These are phyloP conservation scores for Idaea straminata DNA, from an alignment of 2,888 invertebrate species.

Conservation along the genomic window DNA sequence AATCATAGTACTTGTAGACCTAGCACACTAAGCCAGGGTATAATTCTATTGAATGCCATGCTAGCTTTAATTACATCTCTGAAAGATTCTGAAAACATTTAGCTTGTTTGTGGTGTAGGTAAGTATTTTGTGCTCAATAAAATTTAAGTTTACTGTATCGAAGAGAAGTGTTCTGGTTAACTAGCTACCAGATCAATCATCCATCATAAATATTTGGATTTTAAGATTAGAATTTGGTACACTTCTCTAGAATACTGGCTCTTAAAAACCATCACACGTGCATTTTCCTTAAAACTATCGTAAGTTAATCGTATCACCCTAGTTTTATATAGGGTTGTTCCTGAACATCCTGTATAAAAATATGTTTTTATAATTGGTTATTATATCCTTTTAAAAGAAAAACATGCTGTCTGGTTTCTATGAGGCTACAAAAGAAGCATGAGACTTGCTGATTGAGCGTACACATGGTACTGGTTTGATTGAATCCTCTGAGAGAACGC, in stretches of 20 bases:
- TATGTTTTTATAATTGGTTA: neutral
- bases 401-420: neutral
- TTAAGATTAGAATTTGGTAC: neutral
- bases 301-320: neutral
- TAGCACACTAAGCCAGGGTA: neutral
- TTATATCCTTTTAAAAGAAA: neutral
- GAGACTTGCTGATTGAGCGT: neutral
- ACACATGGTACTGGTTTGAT: neutral
- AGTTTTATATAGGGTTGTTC: neutral
- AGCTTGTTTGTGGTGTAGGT: neutral
- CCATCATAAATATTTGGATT: neutral
- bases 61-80: no score
- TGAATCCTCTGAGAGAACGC: neutral
- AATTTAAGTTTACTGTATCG: neutral
- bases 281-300: neutral
- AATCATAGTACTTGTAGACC: neutral
- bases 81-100: neutral
- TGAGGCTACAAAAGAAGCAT: neutral
- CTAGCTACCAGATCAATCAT: neutral
- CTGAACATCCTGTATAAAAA: neutral
- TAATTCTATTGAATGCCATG: neutral
- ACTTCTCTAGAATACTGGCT: neutral
- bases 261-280: conserved; percentile 1
- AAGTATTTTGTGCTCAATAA: conserved; percentile 1
- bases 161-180: neutral